Evolutionary conservation across 2,113 vertebrate species (phyloP), one percentile per base, ranked within the genome.

Genomic region (Macrotus californicus): DNA sequence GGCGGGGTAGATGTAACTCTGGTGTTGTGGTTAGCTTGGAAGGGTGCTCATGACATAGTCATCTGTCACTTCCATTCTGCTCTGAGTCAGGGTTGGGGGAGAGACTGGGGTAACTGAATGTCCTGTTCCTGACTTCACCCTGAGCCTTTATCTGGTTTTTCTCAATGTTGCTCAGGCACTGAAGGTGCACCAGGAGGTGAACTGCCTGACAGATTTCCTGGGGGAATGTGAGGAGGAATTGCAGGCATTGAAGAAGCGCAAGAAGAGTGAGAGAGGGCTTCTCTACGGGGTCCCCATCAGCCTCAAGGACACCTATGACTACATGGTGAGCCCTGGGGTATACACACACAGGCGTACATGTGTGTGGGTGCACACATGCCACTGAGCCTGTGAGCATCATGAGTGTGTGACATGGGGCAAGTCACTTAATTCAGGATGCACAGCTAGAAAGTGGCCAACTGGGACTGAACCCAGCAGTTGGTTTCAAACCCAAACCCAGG

Each of bases 201-300:
- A 99, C 93, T 99, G 99, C 93, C 91, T 98, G 95, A 98, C 97
- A 0, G 98, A 97, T 41, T 97, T 99, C 46, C 96, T 99, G 94
- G 97, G 97, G 22, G 99, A 99, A 82, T 98, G 99, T 93, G 98
- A 99, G 80, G 97, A 98, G 24, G 98, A 99, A 80, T 95, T 99
- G 43, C 97, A 97, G 96, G 95, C 97, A 2, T 10, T 98, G 50
- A 87, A 97, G 48, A 87, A 1, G 34, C 94, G 90, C 31, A 97
- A 95, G 69, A 87, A 94, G 26, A 96, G 95, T 73, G 98, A 98
- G 50, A 29, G 89, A 39, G 99, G 99, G 29, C 98, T 98, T 46
- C 97, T 99, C 69, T 99, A 98, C 0, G 99, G 99, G 1, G 89
- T 99, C 61, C 99, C 99, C 0, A 1, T 99, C 72, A 99, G 99